Conservation (phyloP, 2,113 vertebrate genomes). For the Catharus fuscescens region DNA sequence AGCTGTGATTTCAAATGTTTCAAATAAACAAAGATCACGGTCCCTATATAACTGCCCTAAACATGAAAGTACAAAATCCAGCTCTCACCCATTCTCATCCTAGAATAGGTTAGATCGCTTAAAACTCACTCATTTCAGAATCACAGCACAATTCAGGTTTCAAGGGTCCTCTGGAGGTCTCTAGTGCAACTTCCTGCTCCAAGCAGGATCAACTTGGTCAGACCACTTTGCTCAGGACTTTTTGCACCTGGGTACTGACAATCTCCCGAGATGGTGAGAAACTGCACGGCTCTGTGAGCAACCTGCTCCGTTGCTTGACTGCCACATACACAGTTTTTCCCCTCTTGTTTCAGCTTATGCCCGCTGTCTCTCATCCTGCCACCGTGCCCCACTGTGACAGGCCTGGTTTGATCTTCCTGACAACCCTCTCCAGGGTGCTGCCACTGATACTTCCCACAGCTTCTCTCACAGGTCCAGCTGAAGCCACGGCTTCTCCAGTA, state of each 20-base stretch:
- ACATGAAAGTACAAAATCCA: neutral
- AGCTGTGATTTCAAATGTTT: neutral
- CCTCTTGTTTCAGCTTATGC: neutral
- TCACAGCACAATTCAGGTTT: neutral
- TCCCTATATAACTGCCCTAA: neutral
- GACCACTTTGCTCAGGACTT: neutral
- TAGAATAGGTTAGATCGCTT: neutral
- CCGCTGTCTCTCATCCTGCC: neutral
- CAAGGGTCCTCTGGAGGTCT: neutral
- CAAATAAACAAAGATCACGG: neutral
- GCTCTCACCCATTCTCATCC: neutral
- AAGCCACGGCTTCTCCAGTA: neutral
- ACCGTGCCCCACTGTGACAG: neutral
- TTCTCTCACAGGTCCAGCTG: neutral
- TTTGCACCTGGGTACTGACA: neutral
- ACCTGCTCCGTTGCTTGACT: neutral
- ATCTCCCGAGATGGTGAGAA: neutral
- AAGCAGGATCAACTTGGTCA: neutral
- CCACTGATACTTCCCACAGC: neutral
- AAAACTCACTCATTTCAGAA: neutral
- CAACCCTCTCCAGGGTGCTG: neutral
- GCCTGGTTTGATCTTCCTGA: neutral
- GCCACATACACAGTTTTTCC: neutral
- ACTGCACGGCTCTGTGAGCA: neutral
- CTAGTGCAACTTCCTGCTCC: neutral